Evolutionary conservation across 2,888 invertebrate genomes (phyloP).

Genomic region (Amiota communis): DNA sequence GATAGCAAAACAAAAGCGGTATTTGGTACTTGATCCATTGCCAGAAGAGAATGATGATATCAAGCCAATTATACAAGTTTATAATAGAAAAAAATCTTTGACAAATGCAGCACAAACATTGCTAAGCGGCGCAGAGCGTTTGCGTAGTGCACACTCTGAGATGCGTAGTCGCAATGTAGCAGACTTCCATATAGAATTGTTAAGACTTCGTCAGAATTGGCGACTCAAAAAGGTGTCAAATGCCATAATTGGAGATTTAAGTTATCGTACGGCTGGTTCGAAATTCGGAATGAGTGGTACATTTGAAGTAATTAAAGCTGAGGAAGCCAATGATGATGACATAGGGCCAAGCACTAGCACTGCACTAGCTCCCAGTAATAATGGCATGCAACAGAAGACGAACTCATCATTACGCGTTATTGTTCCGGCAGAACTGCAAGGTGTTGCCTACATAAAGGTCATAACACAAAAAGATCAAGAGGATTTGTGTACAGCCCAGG

Average conservation of each 20-base stretch:
- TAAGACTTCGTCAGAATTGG: conserved; percentile 94
- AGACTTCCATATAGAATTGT: conserved; percentile 93
- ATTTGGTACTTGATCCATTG: conserved; percentile 94
- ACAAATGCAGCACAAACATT: conserved; percentile 89
- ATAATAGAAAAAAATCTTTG: conserved; percentile 93
- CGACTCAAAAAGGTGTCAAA: conserved; percentile 96
- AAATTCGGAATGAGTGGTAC: conserved; percentile 94
- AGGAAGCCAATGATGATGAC: conserved; percentile 73
- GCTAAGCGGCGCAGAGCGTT: conserved; percentile 88
- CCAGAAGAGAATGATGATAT: conserved; percentile 86
- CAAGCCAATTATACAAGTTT: conserved; percentile 90
- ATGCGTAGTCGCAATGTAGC: conserved; percentile 82
- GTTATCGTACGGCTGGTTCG: conserved; percentile 95
- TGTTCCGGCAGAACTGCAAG: conserved; percentile 94
- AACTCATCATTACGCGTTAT: conserved; percentile 89
- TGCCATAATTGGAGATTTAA: conserved; percentile 95
- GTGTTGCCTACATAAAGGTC: conserved; percentile 96
- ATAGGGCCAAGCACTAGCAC: conserved; percentile 71
- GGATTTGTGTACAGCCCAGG: conserved; percentile 87
- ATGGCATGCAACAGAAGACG: conserved; percentile 77
- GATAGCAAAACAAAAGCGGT: conserved; percentile 93
- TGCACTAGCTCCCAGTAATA: conserved; percentile 63
- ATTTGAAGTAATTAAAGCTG: conserved; percentile 96
- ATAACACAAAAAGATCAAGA: conserved; percentile 96
- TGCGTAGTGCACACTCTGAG: conserved; percentile 87